phyloP scores from a whole-genome alignment of 2,888 invertebrate species.

The Chrysolina haemoptera region DNA sequence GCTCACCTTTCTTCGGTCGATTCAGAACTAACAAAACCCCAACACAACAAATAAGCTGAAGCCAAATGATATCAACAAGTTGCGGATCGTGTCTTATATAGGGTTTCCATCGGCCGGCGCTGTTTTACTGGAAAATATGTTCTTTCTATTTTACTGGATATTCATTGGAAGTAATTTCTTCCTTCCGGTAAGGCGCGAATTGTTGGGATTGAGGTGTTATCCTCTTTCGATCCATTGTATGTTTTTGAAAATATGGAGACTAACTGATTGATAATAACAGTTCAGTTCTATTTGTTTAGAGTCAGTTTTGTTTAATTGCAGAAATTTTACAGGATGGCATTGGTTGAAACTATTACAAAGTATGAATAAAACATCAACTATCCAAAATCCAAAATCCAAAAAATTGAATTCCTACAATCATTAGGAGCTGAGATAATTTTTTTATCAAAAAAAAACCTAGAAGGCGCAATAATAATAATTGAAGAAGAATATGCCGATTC shows the following conservation, averaged over 20 bases:
- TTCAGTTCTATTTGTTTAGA: no score
- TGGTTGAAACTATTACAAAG: no score
- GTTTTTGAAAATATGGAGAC: background rate
- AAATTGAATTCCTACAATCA: no score
- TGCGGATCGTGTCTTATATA: conserved; percentile 67
- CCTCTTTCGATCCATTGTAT: background rate
- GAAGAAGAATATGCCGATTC: no score
- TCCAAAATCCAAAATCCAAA: no score
- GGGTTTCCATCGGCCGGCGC: conserved; percentile 64
- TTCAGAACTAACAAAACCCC: conserved; percentile 35
- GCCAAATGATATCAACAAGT: conserved; percentile 70
- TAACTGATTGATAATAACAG: no score
- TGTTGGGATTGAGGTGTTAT: background rate
- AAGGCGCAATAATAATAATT: no score
- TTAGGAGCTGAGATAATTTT: no score
- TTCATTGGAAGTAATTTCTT: background rate
- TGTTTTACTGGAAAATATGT: conserved; percentile 46
- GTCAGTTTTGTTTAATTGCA: no score
- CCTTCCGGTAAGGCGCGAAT: background rate
- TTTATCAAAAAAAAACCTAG: no score
- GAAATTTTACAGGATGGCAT: no score
- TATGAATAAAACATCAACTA: no score
- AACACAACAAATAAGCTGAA: conserved; percentile 60
- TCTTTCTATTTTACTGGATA: conserved; percentile 25
- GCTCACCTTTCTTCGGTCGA: conserved; percentile 27